Evolutionary conservation across 2,797 vertebrate genomes (phyloP).

Genomic region (Cygnus olor): DNA sequence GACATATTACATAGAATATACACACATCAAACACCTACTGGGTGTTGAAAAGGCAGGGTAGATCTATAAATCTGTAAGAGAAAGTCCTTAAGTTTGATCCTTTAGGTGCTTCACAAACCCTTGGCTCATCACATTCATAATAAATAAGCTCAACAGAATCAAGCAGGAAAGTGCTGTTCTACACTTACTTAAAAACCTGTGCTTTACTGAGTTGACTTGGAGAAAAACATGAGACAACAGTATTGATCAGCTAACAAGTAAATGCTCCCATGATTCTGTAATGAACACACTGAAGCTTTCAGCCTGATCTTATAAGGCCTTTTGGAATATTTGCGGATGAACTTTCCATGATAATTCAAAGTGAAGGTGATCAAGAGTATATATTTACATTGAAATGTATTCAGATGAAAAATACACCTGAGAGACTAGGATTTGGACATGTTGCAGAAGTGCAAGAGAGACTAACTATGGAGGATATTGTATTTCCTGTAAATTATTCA

Average conservation of each 20-base stretch:
- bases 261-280: not conserved
- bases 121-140: not conserved
- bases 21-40: not conserved
- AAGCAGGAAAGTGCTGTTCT: not conserved
- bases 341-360: not conserved
- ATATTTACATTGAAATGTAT: constrained; percentile 17
- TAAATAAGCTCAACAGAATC: not conserved
- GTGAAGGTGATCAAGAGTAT: not conserved
- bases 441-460: not conserved
- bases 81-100: not conserved
- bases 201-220: not conserved
- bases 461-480: not conserved
- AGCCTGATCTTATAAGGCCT: not conserved
- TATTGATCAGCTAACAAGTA: not conserved
- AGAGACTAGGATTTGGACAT: not conserved
- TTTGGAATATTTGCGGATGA: not conserved
- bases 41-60: not conserved
- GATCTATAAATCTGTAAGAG: not conserved
- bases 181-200: not conserved
- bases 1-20: not conserved
- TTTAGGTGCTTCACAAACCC: not conserved
- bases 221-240: not conserved
- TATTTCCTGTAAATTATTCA: not conserved
- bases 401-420: constrained; percentile 18
- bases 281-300: not conserved